Evolutionary conservation across 2,888 invertebrate genomes (phyloP).

Genomic region (Apamea anceps): DNA sequence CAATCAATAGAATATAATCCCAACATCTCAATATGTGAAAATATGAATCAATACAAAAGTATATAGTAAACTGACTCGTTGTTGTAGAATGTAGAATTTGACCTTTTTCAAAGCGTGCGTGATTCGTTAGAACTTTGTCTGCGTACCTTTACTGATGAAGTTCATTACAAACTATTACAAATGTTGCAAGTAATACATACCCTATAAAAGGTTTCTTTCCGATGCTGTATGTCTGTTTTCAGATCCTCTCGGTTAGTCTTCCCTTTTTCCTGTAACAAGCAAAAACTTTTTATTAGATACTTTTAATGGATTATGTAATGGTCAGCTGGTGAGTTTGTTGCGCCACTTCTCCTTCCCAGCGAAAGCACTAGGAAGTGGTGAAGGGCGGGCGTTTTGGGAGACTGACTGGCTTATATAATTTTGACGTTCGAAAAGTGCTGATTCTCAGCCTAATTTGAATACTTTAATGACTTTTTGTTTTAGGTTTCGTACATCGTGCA

Average conservation of each 20-base stretch:
- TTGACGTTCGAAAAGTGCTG: no score
- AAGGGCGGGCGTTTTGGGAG: no score
- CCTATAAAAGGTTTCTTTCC: slow-evolving; percentile 88
- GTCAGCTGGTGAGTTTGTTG: no score
- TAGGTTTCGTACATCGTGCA: neutral
- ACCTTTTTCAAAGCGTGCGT: slow-evolving; percentile 52
- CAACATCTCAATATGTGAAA: neutral
- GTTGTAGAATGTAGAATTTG: slow-evolving; percentile 52
- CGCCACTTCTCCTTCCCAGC: no score
- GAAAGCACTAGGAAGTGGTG: no score
- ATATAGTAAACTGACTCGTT: neutral
- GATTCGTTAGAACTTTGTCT: slow-evolving; percentile 37
- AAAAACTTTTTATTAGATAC: slow-evolving; percentile 50
- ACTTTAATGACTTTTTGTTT: no score
- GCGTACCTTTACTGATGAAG: slow-evolving; percentile 13
- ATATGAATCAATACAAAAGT: slow-evolving; percentile 9
- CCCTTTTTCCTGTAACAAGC: slow-evolving; percentile 87
- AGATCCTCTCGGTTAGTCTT: slow-evolving; percentile 86
- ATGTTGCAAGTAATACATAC: slow-evolving; percentile 70
- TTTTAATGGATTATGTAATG: neutral
- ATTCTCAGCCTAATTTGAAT: no score
- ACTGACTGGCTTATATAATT: no score
- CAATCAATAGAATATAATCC: neutral
- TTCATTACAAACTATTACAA: slow-evolving; percentile 6
- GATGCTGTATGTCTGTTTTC: slow-evolving; percentile 88